Conservation (phyloP, 1,140 invertebrate genomes). For the Brachystomella parvula region DNA sequence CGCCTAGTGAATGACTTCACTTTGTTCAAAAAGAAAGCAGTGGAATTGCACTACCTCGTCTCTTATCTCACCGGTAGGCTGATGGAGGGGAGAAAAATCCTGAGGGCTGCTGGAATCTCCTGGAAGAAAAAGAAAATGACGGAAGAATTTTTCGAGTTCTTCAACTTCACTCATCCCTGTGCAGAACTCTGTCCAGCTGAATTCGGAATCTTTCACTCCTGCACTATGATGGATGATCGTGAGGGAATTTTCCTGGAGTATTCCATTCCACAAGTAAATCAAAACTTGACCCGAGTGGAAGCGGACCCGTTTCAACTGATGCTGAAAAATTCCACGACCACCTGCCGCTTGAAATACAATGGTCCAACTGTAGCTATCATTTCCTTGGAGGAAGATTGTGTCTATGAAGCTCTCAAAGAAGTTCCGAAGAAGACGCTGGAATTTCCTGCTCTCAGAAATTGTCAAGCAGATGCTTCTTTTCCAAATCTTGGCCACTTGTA, state of each 20-base stretch:
- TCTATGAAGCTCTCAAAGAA: constrained; percentile 10
- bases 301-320: constrained; percentile 17
- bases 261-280: constrained; percentile 11
- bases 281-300: constrained; percentile 8
- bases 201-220: constrained; percentile 13
- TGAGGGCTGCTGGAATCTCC: not conserved
- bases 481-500: not conserved
- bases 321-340: not conserved
- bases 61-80: constrained; percentile 14
- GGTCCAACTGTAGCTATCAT: constrained; percentile 13
- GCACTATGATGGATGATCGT: constrained; percentile 1
- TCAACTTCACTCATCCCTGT: constrained; percentile 16
- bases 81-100: not conserved
- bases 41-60: constrained; percentile 9
- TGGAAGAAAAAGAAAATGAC: constrained; percentile 15
- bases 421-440: not conserved
- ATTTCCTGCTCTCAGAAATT: not conserved
- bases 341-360: constrained; percentile 10
- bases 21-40: not conserved
- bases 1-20: not conserved
- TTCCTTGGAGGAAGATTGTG: constrained; percentile 13
- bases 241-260: constrained; percentile 8
- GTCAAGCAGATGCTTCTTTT: not conserved
- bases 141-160: constrained; percentile 17
- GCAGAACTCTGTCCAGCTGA: constrained; percentile 1